Base-by-base conservation (phyloP, 2,113 vertebrate species). In the Nerophis ophidion region DNA sequence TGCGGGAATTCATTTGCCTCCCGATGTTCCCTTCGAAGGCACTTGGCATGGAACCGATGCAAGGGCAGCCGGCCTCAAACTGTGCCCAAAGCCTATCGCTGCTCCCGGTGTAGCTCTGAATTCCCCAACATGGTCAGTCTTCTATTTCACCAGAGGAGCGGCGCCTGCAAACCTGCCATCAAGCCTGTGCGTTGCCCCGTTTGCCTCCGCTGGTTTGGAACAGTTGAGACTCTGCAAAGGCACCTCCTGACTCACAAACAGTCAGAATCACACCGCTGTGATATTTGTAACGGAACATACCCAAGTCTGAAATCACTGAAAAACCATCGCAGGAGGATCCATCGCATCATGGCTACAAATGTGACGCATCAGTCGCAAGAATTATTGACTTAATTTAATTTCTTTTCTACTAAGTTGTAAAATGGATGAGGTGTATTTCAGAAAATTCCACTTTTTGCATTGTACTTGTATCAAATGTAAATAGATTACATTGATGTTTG, bases 191-290 rank as follows among this genome's bases (percentile, higher is more conserved):
- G 88, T 16, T 90, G 90, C 57, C 86, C 86, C 0, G 71, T 87
- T 48, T 91, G 90, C 65, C 72, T 83, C 4, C 87, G 87, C 66
- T 89, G 87, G 84, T 91, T 90, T 44, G 82, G 85, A 50, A 85
- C 85, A 0, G 57, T 84, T 56, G 88, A 88, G 5, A 81, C 80
- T 62, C 75, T 91, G 33, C 87, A 91, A 77, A 89, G 82, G 70
- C 90, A 91, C 72, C 65, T 91, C 63, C 71, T 89, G 4, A 82
- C 80, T 56, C 90, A 91, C 75, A 91, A 87, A 68, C 77, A 81
- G 52, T 75, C 79, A 7, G 78, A 70, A 33, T 63, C 73, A 0
- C 85, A 82, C 59, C 81, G 68, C 51, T 91, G 90, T 46, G 85
- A 89, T 17, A 74, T 90, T 9, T 91, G 90, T 72, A 81, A 86